These are phyloP conservation scores for Psilopsiagon aymara DNA, from an alignment of 2,113 vertebrate genomes.

Conservation along the genomic window DNA sequence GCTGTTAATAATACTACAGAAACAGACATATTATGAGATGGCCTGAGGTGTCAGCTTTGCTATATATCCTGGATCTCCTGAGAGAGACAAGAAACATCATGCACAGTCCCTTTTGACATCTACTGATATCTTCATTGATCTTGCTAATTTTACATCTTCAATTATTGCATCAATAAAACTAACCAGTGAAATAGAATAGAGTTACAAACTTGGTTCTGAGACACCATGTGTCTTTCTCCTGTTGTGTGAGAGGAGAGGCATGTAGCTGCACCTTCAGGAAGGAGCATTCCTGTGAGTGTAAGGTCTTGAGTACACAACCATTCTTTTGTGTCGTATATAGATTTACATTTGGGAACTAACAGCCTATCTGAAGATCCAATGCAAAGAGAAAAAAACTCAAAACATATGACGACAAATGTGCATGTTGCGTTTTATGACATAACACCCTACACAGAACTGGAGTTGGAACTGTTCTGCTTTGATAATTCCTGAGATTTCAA, in stretches of 20 bases:
- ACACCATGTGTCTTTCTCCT: background rate
- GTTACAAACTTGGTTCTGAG: background rate
- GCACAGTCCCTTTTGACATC: background rate
- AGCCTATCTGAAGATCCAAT: background rate
- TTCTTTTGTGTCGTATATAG: background rate
- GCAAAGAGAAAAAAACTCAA: background rate
- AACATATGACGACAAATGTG: background rate
- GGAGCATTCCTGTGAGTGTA: background rate
- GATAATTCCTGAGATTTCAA: background rate
- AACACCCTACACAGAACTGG: background rate
- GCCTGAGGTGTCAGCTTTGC: background rate
- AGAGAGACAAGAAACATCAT: background rate
- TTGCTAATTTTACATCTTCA: background rate
- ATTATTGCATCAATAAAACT: background rate
- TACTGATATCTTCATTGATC: background rate
- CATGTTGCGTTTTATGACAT: background rate
- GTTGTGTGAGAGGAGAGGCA: background rate
- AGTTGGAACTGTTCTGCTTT: background rate
- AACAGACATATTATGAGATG: background rate
- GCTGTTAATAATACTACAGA: background rate
- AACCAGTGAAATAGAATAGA: background rate
- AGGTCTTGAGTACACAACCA: background rate
- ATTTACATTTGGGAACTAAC: background rate
- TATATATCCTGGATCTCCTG: background rate
- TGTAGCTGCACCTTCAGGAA: background rate